Base-by-base conservation (phyloP, 2,797 vertebrate genomes). In the Scomberomorus guttatus region DNA sequence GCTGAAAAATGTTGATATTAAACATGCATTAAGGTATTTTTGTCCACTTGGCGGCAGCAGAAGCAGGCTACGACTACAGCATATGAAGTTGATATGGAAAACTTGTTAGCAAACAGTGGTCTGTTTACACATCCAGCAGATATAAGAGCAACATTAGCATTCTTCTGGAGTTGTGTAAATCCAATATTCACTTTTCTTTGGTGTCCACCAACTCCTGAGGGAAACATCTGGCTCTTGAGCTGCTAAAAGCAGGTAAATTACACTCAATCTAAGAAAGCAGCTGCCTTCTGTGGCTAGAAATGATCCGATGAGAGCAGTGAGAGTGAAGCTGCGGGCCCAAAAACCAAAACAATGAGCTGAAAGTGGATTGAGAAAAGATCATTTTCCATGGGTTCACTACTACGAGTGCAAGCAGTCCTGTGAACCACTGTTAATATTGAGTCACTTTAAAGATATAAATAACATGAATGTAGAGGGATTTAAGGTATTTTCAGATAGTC, bases 1-100 rank as follows among this genome's bases (percentile, higher is more conserved):
- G 4, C 3, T 27, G 32, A 24, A 50, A 18, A 20, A 50, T 8
- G 8, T 18, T 50, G 46, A 68, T n/a, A n/a, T n/a, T 0, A 17
- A 25, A 11, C 50, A n/a, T 74, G 76, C 44, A 25, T 5, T 34
- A 34, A 27, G 15, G 1, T 1, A 9, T 17, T 39, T 83, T 15
- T 46, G 63, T 17, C 50, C 77, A 78, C 66, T 24, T 17, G 70
- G 20, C 6, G 37, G 67, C 42, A 80, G 63, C n/a, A 32, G 58
- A 79, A 62, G 72, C 32, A 3, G 44, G 9, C 10, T 17, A 6
- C 20, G 44, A 48, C 46, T 50, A 50, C 46, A 50, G 46, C 46
- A 50, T 50, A 20, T 50, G 18, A 50, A 50, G 37, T 24, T 60
- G 13, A 51, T 52, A 29, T 42, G 29, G 55, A 2, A 5, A 75